Conservation (phyloP, 2,113 vertebrate species). For the Hyaena hyaena region DNA sequence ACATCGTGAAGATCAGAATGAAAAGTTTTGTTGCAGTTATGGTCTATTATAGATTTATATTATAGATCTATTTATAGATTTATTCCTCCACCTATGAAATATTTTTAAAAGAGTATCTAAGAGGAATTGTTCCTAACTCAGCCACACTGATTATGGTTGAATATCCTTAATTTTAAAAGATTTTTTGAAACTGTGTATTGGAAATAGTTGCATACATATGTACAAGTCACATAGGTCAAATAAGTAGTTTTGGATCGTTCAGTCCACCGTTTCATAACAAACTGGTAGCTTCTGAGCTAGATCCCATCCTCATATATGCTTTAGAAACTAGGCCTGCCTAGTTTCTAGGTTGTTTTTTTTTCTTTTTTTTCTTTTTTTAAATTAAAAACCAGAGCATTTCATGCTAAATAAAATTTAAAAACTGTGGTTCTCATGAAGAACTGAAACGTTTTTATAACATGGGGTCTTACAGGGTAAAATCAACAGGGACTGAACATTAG, state of each 20-base stretch:
- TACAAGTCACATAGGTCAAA: neutral
- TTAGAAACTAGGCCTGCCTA: neutral
- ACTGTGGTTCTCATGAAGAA: neutral
- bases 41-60: neutral
- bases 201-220: neutral
- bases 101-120: slow-evolving; percentile 16
- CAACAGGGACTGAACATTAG: neutral
- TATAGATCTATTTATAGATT: neutral
- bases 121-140: neutral
- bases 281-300: neutral
- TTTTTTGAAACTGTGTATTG: neutral
- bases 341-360: neutral
- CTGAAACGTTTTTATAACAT: neutral
- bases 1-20: neutral
- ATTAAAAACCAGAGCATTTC: neutral
- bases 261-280: neutral
- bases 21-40: neutral
- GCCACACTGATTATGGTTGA: neutral
- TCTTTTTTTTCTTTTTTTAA: neutral
- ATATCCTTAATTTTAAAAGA: neutral
- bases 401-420: neutral
- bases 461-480: neutral
- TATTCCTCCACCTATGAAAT: neutral
- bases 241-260: neutral
- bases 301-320: neutral